A percentile compares a stretch with the other conserved stretches of the same genome.
These are phyloP conservation scores for Peromyscus eremicus DNA, from an alignment of 2,797 vertebrate genomes.

Conservation along the genomic window DNA sequence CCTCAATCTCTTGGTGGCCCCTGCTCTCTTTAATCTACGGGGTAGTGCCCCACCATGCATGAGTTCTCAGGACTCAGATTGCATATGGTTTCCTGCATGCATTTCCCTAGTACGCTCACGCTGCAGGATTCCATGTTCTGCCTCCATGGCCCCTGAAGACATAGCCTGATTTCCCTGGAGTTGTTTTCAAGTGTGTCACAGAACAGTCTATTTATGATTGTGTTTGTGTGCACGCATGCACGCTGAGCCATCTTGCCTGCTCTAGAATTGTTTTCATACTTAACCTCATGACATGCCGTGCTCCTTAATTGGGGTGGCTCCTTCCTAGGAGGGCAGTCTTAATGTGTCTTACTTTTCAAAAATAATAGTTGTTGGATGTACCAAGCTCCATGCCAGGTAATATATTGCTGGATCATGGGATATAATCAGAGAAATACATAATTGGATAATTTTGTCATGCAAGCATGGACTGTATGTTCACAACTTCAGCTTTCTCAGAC, in stretches of 20 bases:
- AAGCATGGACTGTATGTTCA: neutral
- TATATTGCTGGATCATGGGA: neutral
- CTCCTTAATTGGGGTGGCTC: neutral
- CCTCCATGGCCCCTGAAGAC: neutral
- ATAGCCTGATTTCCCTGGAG: neutral
- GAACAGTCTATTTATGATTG: neutral
- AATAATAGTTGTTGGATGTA: neutral
- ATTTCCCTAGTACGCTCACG: neutral
- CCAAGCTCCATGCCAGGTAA: neutral
- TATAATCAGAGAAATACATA: neutral
- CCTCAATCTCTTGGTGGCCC: neutral
- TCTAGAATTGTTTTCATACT: neutral
- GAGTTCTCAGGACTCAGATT: neutral
- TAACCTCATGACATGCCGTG: neutral
- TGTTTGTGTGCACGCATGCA: neutral
- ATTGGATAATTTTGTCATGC: no score
- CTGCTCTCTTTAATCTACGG: neutral
- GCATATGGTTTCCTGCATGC: neutral
- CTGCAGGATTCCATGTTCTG: neutral
- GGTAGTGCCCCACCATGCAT: neutral
- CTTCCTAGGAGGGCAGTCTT: neutral
- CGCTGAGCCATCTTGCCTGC: no score
- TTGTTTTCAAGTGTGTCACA: neutral
- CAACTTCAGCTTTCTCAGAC: neutral
- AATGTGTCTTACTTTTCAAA: neutral